Conservation (phyloP, 53 echinoderm and acorn worm species). For the Luidia sarsii region DNA sequence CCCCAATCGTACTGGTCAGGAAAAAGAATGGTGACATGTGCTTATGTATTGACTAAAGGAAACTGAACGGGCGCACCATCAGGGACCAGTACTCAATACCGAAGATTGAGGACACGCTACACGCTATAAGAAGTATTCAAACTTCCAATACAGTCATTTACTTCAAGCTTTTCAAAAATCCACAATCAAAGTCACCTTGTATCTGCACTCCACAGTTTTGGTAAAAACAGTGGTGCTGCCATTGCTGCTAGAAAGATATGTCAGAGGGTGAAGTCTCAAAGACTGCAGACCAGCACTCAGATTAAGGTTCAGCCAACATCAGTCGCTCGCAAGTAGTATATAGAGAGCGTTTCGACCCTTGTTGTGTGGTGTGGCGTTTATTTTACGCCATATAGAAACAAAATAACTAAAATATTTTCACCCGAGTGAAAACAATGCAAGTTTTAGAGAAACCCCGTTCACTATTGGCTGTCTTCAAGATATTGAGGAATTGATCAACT, state of each 20-base stretch:
- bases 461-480: background rate
- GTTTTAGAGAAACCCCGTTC: background rate
- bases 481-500: slow-evolving; percentile 9
- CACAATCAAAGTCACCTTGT: background rate
- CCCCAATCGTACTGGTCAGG: slow-evolving; percentile 56
- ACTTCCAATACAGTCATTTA: background rate
- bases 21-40: slow-evolving; percentile 61
- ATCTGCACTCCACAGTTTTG: background rate
- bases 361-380: too few relatives aligned
- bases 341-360: too few relatives aligned
- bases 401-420: slow-evolving; percentile 49
- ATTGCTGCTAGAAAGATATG: background rate
- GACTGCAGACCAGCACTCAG: background rate
- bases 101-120: too few relatives aligned
- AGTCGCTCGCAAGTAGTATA: background rate
- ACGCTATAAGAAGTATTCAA: background rate
- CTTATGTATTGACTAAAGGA: slow-evolving; percentile 56
- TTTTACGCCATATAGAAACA: slow-evolving; percentile 50
- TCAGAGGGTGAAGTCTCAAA: background rate
- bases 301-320: background rate
- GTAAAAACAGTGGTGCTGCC: background rate
- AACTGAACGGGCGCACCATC: slow-evolving; percentile 44
- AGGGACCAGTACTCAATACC: slow-evolving; percentile 70
- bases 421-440: slow-evolving; percentile 27
- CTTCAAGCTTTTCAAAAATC: background rate